A percentile compares a stretch with the other conserved stretches of the same genome.
Evolutionary conservation across 2,797 vertebrate genomes (phyloP).

Genomic region (Podargus strigoides): DNA sequence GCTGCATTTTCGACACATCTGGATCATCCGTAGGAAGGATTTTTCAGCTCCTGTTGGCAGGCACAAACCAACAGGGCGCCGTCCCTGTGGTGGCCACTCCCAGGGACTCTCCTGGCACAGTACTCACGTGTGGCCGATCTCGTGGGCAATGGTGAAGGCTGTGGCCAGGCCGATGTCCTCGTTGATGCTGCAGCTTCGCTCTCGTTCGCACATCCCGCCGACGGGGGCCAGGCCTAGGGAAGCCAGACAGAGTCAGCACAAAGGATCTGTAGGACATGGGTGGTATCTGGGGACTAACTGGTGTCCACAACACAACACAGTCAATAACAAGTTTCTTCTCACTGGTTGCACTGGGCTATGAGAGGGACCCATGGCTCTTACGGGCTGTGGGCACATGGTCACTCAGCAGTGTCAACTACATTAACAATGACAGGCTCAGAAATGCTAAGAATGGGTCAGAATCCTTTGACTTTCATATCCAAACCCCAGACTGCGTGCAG

Average conservation of each 20-base stretch:
- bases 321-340: neutral
- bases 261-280: accelerated
- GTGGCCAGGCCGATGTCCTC: conserved; percentile 98
- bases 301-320: accelerated
- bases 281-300: neutral
- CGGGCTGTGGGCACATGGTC: accelerated
- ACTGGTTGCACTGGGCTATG: neutral
- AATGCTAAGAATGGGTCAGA: neutral
- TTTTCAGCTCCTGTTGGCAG: neutral
- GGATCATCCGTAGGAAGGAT: accelerated
- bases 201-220: conserved; percentile 95
- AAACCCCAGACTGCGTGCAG: neutral
- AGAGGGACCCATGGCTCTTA: neutral
- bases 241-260: neutral
- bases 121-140: conserved; percentile 98
- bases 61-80: neutral
- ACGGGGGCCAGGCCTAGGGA: conserved; percentile 90
- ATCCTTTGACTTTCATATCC: neutral
- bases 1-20: accelerated
- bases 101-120: neutral
- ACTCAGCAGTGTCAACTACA: neutral
- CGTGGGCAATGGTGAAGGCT: conserved; percentile 96
- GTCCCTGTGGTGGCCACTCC: accelerated
- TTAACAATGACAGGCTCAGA: neutral
- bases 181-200: conserved; percentile 97